Conservation (phyloP, 2,797 vertebrate species). For the Anisognathus igniventris region DNA sequence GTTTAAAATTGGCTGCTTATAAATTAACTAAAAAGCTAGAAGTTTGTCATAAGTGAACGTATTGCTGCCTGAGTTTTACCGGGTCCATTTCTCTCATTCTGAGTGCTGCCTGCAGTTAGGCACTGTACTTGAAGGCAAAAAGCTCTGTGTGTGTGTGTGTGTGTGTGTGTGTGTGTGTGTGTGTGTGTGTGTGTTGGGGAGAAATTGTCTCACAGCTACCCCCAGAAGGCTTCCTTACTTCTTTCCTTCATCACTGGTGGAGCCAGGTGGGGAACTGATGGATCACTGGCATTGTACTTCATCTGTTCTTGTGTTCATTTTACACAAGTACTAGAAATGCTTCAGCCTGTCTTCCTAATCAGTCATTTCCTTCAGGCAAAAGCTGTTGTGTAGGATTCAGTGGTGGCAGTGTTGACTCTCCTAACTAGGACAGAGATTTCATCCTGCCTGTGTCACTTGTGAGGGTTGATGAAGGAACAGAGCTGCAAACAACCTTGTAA, state of each 20-base stretch:
- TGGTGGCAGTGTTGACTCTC: not conserved
- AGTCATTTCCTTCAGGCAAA: conserved; percentile 5
- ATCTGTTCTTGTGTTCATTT: not conserved
- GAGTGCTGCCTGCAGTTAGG: not conserved
- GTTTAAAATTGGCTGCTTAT: not conserved
- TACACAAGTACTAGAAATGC: not conserved
- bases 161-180: rapidly evolving
- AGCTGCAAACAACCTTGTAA: rapidly evolving
- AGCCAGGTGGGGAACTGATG: not conserved
- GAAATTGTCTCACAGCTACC: not conserved
- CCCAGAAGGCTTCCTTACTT: not conserved
- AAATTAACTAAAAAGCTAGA: not conserved
- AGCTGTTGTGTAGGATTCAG: not conserved
- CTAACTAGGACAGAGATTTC: not conserved
- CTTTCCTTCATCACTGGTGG: not conserved
- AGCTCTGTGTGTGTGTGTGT: not conserved
- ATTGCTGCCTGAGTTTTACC: not conserved
- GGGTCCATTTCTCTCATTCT: not conserved
- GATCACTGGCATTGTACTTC: not conserved
- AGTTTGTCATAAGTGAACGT: not conserved
- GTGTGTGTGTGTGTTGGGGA: not conserved
- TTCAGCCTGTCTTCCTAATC: not conserved
- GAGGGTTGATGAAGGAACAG: not conserved
- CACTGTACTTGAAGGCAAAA: not conserved
- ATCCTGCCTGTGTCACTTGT: not conserved